phyloP scores from a whole-genome alignment of 2,113 vertebrate genomes.

The Ceyx melanurus region DNA sequence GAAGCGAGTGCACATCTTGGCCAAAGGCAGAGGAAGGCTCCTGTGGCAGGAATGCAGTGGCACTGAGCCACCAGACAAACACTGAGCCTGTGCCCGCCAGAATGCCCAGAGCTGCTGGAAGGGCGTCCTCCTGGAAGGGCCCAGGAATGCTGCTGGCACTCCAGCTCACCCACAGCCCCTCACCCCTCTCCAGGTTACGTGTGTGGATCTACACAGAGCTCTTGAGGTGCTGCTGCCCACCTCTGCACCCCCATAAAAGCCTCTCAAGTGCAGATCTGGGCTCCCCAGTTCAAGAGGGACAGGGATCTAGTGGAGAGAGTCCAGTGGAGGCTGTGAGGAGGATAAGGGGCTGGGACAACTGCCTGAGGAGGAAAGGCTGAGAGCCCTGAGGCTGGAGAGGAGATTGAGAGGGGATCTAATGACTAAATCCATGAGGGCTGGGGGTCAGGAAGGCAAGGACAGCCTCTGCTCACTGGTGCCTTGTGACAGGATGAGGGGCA shows the following conservation, averaged over 20 bases:
- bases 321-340: no score
- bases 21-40: neutral
- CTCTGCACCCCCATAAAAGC: neutral
- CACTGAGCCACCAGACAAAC: neutral
- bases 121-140: neutral
- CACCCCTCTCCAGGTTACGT: rapidly evolving
- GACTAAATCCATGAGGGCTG: no score
- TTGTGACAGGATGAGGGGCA: no score
- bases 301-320: no score
- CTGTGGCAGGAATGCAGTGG: conserved; percentile 40
- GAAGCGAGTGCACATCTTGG: neutral
- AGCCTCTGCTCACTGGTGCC: no score
- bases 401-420: no score
- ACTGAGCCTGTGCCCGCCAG: neutral
- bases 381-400: no score
- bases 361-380: no score
- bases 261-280: neutral
- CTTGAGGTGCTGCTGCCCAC: neutral
- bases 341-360: no score
- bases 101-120: neutral
- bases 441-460: no score
- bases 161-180: rapidly evolving
- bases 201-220: neutral
- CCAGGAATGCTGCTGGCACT: neutral
- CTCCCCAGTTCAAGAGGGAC: no score